Evolutionary conservation across 1,140 invertebrate genomes (phyloP).

Genomic region (Aethina tumida): DNA sequence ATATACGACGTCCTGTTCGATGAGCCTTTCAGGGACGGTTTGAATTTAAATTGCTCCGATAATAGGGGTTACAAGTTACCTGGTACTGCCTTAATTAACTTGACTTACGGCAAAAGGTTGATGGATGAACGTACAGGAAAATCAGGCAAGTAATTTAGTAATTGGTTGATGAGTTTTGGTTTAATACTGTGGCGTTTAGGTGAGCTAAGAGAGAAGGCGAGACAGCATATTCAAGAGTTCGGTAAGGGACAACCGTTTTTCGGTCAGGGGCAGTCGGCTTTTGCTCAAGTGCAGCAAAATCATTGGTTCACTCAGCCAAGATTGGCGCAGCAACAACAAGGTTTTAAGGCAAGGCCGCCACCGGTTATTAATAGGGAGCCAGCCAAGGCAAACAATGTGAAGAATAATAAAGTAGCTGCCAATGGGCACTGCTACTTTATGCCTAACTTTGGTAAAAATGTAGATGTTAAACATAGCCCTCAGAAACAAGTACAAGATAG

Average conservation of each 20-base stretch:
- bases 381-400: too few species aligned
- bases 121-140: conserved; percentile 35
- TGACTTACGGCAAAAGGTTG: conserved; percentile 41
- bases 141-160: conserved; percentile 18
- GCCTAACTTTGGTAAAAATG: too few species aligned
- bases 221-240: background rate
- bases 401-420: too few species aligned
- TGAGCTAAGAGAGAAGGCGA: conserved; percentile 1
- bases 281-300: too few species aligned
- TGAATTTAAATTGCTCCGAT: conserved; percentile 44
- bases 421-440: too few species aligned
- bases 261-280: too few species aligned
- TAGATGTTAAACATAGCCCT: too few species aligned
- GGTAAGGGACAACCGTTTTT: background rate
- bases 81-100: conserved; percentile 48
- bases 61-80: conserved; percentile 45
- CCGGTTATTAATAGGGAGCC: too few species aligned
- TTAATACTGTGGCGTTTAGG: background rate
- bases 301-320: too few species aligned
- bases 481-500: too few species aligned
- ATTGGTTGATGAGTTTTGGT: background rate
- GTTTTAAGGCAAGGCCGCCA: too few species aligned
- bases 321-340: too few species aligned
- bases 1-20: conserved; percentile 73
- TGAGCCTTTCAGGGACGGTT: conserved; percentile 57